Evolutionary conservation across 2,113 vertebrate genomes (phyloP).

Genomic region (Bettongia penicillata): DNA sequence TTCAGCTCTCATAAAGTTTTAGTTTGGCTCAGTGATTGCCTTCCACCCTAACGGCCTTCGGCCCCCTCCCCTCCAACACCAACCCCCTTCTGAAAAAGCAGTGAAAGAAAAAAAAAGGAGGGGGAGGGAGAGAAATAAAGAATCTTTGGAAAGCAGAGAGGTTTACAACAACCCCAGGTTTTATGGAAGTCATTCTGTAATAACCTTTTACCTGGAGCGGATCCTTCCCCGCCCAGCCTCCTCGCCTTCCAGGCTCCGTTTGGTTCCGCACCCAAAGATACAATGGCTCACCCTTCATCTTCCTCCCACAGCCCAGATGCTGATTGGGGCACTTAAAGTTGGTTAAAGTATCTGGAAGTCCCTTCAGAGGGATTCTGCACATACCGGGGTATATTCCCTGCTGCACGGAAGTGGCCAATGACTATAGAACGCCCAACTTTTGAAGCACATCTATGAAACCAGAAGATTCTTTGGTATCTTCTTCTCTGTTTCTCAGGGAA

Average conservation of each 20-base stretch:
- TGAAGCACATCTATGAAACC: not conserved
- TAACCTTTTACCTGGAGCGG: slow-evolving; percentile 76
- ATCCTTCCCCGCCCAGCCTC: slow-evolving; percentile 66
- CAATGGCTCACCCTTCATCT: slow-evolving; percentile 37
- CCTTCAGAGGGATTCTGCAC: not conserved
- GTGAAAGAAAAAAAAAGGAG: slow-evolving; percentile 68
- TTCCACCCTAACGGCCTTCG: slow-evolving; percentile 20
- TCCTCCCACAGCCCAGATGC: slow-evolving; percentile 17
- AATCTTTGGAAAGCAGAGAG: slow-evolving; percentile 79
- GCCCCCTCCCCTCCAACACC: not conserved
- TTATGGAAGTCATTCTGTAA: slow-evolving; percentile 67
- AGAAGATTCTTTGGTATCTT: not conserved
- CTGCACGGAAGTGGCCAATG: not conserved
- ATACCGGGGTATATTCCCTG: not conserved
- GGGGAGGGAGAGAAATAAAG: slow-evolving; percentile 72
- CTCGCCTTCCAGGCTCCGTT: slow-evolving; percentile 65
- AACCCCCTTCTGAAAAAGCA: slow-evolving; percentile 72
- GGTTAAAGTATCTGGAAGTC: slow-evolving; percentile 39
- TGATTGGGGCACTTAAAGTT: slow-evolving; percentile 33
- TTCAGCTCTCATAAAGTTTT: not conserved
- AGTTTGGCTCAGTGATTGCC: not conserved
- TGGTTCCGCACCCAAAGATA: slow-evolving; percentile 60
- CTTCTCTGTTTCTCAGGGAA: not conserved
- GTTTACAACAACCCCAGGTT: slow-evolving; percentile 78
- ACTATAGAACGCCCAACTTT: not conserved